phyloP scores from a whole-genome alignment of 1,140 invertebrate genomes.

The Solen grandis region DNA sequence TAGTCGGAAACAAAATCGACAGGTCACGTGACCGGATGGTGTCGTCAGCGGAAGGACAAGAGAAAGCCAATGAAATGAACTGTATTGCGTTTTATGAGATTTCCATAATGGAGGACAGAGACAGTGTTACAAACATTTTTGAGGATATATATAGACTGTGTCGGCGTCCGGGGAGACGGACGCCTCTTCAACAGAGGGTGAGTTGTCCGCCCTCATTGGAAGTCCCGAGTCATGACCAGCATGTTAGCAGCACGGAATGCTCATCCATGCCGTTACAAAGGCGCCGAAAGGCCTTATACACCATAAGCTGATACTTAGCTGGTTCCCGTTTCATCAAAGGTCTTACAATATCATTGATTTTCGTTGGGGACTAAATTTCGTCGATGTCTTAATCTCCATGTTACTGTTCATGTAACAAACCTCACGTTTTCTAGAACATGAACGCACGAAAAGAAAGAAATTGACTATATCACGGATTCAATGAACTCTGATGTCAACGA shows the following conservation, averaged over 20 bases:
- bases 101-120: conserved; percentile 89
- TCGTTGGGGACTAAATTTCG: no score
- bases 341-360: no score
- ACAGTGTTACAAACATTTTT: conserved; percentile 76
- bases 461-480: no score
- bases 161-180: conserved; percentile 39
- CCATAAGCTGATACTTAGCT: conserved; percentile 56
- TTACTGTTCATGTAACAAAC: no score
- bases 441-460: no score
- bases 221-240: not conserved
- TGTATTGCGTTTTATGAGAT: conserved; percentile 91
- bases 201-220: conserved; percentile 37
- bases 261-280: conserved; percentile 1
- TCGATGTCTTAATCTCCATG: no score
- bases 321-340: no score
- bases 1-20: conserved; percentile 94
- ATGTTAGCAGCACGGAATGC: not conserved
- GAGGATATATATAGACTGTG: conserved; percentile 65
- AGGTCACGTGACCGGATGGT: conserved; percentile 95
- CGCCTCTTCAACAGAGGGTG: conserved; percentile 43
- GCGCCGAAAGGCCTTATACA: conserved; percentile 52
- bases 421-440: no score
- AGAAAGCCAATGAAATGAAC: conserved; percentile 86
- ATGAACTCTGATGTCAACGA: no score
- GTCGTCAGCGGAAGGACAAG: conserved; percentile 90